Evolutionary conservation across 2,888 invertebrate genomes (phyloP), one percentile per base, ranked within the genome.

Genomic region (Galeopsomyia nigrocyanea): DNA sequence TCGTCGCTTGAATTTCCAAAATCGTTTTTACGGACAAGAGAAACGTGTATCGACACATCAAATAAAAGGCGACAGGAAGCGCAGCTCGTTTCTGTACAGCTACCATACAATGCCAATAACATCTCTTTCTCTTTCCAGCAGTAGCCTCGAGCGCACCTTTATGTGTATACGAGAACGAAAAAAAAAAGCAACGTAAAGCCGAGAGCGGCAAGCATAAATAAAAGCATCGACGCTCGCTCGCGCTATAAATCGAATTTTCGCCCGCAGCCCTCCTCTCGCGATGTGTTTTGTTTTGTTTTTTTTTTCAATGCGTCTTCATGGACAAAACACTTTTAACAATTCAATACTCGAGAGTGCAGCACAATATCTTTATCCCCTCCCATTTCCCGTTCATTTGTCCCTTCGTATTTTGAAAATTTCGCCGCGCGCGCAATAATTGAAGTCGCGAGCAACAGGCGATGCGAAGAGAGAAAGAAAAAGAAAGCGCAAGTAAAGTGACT

Each of bases 191-290:
- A 10, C 31, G 31, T n/a, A 26, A 5, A 26, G 26, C 26, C 26
- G 5, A 26, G 39, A 39, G 39, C 31, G 7, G 3, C 31, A 31
- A 31, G 53, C 51, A 51, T 65, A 60, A 51, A 50, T 51, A 68
- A 61, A 26, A 49, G 47, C 26, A 22, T 62, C 53, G 62, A 47
- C 31, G 55, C 14, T 51, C 16, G 31, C 46, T 7, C 16, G 50
- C 39, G 39, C 49, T 57, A 62, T 68, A 62, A 62, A 68, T 68
- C 56, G 56, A 55, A 62, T 47, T 55, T 55, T 22, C 55, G 61
- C 68, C 39, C 3, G 19, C 16, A 50, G 68, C 68, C 6, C 39
- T 46, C 14, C 17, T 51, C 17, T 57, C 22, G n/a, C 51, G 26
- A 2, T 26, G 26, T n/a, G n/a, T n/a, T n/a, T n/a, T n/a, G n/a